phyloP scores from a whole-genome alignment of 2,888 invertebrate genomes.

The Platypus cylindrus region DNA sequence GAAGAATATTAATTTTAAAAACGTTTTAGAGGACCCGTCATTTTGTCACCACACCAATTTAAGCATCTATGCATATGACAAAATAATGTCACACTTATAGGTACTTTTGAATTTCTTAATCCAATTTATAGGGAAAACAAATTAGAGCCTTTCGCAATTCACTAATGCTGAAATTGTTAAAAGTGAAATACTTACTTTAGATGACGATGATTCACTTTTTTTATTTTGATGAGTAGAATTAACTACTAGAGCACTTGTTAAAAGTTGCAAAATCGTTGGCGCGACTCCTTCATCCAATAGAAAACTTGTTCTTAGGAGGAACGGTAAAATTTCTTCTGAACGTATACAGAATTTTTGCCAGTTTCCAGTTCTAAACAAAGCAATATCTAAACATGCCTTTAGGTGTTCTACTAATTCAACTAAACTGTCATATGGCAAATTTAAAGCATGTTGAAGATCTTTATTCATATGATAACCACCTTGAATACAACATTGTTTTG shows the following conservation, averaged over 20 bases:
- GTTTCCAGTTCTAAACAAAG: conserved; percentile 79
- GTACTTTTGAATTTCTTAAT: no score
- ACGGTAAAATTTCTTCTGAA: conserved; percentile 62
- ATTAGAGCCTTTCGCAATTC: no score
- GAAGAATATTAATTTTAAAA: no score
- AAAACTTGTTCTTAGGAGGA: conserved; percentile 74
- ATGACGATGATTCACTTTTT: conserved; percentile 19
- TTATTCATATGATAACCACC: conserved; percentile 39
- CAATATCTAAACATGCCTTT: conserved; percentile 88
- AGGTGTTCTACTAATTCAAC: conserved; percentile 90
- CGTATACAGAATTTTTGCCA: conserved; percentile 84
- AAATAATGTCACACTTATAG: no score
- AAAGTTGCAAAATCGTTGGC: conserved; percentile 76
- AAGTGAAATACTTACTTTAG: conserved; percentile 12
- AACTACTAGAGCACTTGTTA: conserved; percentile 78
- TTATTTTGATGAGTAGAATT: conserved; percentile 27
- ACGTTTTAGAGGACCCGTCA: no score
- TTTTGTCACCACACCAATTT: no score
- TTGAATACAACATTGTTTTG: conserved; percentile 41
- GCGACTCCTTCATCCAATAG: conserved; percentile 83
- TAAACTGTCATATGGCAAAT: conserved; percentile 76
- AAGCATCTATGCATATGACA: no score
- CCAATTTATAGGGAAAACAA: no score
- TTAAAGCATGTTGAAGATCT: conserved; percentile 38
- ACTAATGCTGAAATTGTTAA: no score